Percentiles rank a stretch among this genome's conserved stretches.
Evolutionary conservation across 2,888 invertebrate species (phyloP).

Genomic region (Scrobipalpa costella): DNA sequence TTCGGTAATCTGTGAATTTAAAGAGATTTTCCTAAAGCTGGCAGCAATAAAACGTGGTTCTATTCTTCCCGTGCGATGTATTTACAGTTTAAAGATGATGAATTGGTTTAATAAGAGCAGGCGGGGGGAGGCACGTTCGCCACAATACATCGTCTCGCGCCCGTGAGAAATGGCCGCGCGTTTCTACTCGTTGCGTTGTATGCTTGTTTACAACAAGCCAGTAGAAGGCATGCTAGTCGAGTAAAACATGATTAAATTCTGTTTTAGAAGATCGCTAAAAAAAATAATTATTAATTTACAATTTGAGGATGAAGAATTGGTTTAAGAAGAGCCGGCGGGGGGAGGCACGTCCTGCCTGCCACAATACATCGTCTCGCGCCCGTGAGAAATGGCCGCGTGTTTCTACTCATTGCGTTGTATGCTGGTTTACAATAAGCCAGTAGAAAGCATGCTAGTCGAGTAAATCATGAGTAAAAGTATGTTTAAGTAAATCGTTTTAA

Average conservation of each 20-base stretch:
- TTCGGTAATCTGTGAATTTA: neutral
- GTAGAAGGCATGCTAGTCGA: conserved; percentile 3
- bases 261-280: neutral
- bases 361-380: conserved; percentile 39
- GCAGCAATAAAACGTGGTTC: neutral
- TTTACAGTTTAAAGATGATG: conserved; percentile 44
- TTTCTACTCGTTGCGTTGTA: conserved; percentile 34
- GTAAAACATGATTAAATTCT: neutral
- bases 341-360: conserved; percentile 46
- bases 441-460: conserved; percentile 3
- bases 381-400: conserved; percentile 45
- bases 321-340: conserved; percentile 52
- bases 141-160: conserved; percentile 39
- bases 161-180: conserved; percentile 44
- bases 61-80: neutral
- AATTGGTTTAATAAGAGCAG: conserved; percentile 60
- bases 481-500: neutral
- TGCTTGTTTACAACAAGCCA: conserved; percentile 7
- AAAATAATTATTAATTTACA: conserved; percentile 10
- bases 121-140: conserved; percentile 42
- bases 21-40: neutral
- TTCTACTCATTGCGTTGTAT: conserved; percentile 34
- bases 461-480: neutral
- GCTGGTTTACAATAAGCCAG: conserved; percentile 8
- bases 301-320: conserved; percentile 52